A percentile compares a stretch with the other conserved stretches of the same genome.
phyloP scores from a whole-genome alignment of 2,888 invertebrate genomes.

The Eupithecia abbreviata region DNA sequence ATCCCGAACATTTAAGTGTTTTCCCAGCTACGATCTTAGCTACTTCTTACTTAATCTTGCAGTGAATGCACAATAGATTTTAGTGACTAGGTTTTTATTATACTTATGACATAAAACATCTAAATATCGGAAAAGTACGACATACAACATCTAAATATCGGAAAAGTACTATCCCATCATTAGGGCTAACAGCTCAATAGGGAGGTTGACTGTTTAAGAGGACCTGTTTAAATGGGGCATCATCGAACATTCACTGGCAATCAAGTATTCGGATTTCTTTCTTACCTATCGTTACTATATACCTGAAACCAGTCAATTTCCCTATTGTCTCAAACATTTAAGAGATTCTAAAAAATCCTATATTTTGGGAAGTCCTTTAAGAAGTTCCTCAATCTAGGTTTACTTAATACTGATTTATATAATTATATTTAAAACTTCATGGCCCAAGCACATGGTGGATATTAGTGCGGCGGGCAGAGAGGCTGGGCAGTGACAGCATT shows the following conservation, averaged over 20 bases:
- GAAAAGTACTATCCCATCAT: background rate
- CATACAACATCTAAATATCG: background rate
- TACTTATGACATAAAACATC: background rate
- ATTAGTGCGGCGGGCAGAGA: no score
- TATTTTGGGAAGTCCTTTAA: background rate
- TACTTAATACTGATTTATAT: background rate
- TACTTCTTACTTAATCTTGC: no score
- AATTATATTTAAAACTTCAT: background rate
- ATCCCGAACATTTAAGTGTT: no score
- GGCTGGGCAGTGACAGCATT: background rate
- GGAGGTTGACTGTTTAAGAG: background rate
- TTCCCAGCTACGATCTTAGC: background rate
- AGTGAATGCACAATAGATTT: background rate
- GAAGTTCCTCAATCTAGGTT: background rate
- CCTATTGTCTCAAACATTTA: background rate
- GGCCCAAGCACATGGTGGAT: no score
- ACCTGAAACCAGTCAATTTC: background rate
- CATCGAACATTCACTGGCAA: background rate
- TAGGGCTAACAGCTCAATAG: background rate
- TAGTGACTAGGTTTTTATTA: background rate
- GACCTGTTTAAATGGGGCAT: background rate
- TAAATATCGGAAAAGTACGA: background rate
- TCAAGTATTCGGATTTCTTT: no score
- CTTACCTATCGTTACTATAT: no score
- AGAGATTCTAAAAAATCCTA: background rate